Percentiles rank a stretch among this genome's conserved stretches.
Conservation (phyloP, 35 echinoderm and acorn worm genomes). For the Acanthaster planci region DNA sequence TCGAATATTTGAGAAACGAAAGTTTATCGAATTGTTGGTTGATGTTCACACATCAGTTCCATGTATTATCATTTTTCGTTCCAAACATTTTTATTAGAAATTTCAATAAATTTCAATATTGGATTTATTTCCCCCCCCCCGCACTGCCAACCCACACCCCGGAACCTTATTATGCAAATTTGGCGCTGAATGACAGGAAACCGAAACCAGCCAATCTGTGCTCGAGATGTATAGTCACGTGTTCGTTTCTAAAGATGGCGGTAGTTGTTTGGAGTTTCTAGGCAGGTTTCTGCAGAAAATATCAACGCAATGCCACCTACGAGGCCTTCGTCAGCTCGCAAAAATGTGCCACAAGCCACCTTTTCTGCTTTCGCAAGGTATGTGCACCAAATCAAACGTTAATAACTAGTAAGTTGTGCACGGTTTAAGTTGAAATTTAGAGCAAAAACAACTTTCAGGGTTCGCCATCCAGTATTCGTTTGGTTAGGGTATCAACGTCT, state of each 20-base stretch:
- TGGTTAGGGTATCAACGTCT: neutral
- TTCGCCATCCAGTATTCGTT: too few relatives aligned
- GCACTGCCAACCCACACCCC: too few relatives aligned
- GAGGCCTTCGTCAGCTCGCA: slow-evolving; percentile 56
- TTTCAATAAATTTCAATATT: too few relatives aligned
- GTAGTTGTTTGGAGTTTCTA: slow-evolving; percentile 64
- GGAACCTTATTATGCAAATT: neutral
- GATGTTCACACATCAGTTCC: too few relatives aligned
- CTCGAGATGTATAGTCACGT: slow-evolving; percentile 11
- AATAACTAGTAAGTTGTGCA: too few relatives aligned
- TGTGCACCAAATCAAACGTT: neutral
- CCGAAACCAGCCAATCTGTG: neutral
- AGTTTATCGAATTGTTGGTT: too few relatives aligned
- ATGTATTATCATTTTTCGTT: too few relatives aligned
- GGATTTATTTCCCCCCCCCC: too few relatives aligned
- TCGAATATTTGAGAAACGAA: too few relatives aligned
- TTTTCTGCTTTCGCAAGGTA: slow-evolving; percentile 66
- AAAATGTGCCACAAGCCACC: slow-evolving; percentile 49
- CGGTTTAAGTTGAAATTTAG: too few relatives aligned
- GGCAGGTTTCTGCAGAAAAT: slow-evolving; percentile 1
- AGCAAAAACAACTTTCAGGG: too few relatives aligned
- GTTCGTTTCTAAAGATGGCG: slow-evolving; percentile 52
- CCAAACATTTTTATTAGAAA: too few relatives aligned
- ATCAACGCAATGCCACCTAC: slow-evolving; percentile 50
- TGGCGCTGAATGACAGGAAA: neutral